Conservation (phyloP, 1,140 invertebrate species). For the Trachymyrmex cornetzi region DNA sequence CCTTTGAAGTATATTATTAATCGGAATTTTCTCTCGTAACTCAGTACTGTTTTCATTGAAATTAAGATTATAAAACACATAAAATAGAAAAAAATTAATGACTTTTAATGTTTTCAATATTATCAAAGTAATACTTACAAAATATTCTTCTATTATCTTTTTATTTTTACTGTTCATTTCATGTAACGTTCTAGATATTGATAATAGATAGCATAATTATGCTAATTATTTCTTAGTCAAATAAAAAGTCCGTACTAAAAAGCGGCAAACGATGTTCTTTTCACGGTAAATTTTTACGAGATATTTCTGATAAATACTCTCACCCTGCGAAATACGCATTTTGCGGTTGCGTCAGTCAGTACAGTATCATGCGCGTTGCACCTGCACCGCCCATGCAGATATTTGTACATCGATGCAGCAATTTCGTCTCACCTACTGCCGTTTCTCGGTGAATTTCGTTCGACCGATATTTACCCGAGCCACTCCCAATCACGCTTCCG, state of each 20-base stretch:
- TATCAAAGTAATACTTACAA: not conserved
- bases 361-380: constrained; percentile 21
- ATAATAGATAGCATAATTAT: not conserved
- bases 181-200: not conserved
- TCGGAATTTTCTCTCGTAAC: not conserved
- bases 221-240: not conserved
- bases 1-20: constrained; percentile 16
- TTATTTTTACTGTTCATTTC: not conserved
- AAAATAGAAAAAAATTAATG: constrained; percentile 2
- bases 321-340: not conserved
- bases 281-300: not conserved
- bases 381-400: constrained; percentile 35
- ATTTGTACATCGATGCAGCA: constrained; percentile 56
- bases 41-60: not conserved
- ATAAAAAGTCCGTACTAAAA: not conserved
- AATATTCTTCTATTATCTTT: not conserved
- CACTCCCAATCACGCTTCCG: not conserved
- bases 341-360: constrained; percentile 28
- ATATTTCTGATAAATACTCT: constrained; percentile 46
- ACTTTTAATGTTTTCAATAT: not conserved
- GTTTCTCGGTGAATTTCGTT: constrained; percentile 59
- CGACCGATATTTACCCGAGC: constrained; percentile 29
- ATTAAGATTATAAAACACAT: not conserved
- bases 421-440: constrained; percentile 23
- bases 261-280: constrained; percentile 31